A percentile compares a stretch with the other conserved stretches of the same genome.
These are phyloP conservation scores for Rhizoglyphus robini DNA, from an alignment of 1,140 invertebrate species.

Conservation along the genomic window DNA sequence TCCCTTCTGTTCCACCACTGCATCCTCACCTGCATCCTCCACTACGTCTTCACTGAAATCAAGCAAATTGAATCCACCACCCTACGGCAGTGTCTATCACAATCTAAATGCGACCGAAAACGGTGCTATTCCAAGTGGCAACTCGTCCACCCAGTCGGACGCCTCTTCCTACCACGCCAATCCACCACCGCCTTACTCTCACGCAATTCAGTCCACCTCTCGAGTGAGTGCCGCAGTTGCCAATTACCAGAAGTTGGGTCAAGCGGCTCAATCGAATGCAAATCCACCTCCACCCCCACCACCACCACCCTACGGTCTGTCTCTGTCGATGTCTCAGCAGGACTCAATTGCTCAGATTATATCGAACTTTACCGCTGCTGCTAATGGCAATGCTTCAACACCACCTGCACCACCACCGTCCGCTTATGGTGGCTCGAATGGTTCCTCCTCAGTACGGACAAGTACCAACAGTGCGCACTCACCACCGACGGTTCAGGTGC, in stretches of 20 bases:
- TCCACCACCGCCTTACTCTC: slow-evolving; percentile 7
- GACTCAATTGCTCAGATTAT: not conserved
- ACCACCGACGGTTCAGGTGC: slow-evolving; percentile 35
- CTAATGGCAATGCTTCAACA: not conserved
- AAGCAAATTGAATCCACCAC: too few relatives aligned
- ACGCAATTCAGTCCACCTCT: too few relatives aligned
- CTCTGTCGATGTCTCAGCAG: not conserved
- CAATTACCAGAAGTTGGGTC: slow-evolving; percentile 16
- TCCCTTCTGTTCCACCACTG: not conserved
- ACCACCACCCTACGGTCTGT: slow-evolving; percentile 26
- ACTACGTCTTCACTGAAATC: too few relatives aligned
- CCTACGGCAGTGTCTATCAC: too few relatives aligned
- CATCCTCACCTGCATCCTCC: not conserved
- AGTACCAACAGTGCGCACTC: not conserved
- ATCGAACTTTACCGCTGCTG: too few relatives aligned
- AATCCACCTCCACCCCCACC: slow-evolving; percentile 32
- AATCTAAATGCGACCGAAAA: too few relatives aligned
- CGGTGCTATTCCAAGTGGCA: too few relatives aligned
- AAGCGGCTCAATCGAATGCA: not conserved
- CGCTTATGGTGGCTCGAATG: too few relatives aligned
- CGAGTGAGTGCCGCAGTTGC: not conserved
- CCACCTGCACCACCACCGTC: not conserved
- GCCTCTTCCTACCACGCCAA: not conserved
- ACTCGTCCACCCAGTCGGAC: too few relatives aligned
- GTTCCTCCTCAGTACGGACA: too few relatives aligned